Conservation (phyloP, 1,140 invertebrate species). For the Tetramorium parvispinum region DNA sequence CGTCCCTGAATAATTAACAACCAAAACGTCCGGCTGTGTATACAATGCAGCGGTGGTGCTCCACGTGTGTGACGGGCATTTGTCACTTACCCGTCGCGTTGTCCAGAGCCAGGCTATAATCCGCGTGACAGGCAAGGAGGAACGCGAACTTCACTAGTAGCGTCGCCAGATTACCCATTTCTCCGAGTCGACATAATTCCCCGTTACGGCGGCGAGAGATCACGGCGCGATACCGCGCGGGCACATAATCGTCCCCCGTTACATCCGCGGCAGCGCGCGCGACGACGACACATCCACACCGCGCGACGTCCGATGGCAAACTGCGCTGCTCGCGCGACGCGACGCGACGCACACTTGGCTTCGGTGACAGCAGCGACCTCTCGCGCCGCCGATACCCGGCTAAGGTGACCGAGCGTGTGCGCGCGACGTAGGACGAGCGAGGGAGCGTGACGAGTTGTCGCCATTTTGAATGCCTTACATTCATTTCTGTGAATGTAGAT, state of each 20-base stretch:
- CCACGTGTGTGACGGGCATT: constrained; percentile 38
- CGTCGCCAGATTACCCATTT: constrained; percentile 83
- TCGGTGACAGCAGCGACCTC: neutral
- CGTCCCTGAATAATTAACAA: neutral
- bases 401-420: too few species aligned
- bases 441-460: too few species aligned
- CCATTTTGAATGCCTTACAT: too few species aligned
- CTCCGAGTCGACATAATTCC: constrained; percentile 80
- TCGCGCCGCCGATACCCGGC: neutral
- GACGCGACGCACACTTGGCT: too few species aligned
- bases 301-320: constrained; percentile 71
- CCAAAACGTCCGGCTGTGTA: neutral
- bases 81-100: constrained; percentile 76
- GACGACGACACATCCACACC: constrained; percentile 44
- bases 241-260: constrained; percentile 58
- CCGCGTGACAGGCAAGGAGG: constrained; percentile 80
- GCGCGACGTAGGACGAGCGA: too few species aligned
- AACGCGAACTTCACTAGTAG: constrained; percentile 77
- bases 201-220: constrained; percentile 67
- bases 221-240: constrained; percentile 64
- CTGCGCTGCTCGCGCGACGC: constrained; percentile 61
- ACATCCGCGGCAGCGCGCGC: constrained; percentile 42
- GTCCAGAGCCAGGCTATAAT: constrained; percentile 80
- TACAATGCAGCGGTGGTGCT: neutral
- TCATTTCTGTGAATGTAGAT: too few species aligned